Base-by-base conservation (phyloP, 2,888 invertebrate species). In the Macrosoma leucophasiata region DNA sequence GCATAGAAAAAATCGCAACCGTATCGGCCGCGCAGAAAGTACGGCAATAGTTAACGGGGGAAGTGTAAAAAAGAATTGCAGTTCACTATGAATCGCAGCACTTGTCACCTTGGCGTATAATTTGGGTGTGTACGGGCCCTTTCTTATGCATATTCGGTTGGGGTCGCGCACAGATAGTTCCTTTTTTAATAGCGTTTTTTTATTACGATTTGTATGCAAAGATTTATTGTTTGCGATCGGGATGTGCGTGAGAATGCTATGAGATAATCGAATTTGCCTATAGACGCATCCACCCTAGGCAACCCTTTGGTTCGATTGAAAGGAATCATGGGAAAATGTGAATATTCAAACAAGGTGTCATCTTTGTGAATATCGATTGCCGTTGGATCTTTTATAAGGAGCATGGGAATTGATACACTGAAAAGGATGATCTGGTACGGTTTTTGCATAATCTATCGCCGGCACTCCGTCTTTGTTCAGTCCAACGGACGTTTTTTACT, bases 261-360 rank as follows among this genome's bases (percentile, higher is more conserved):
- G 66, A 84, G 84, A 84, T 84, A 84, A 82, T 76, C 81, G 81
- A 84, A 84, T 84, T 84, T 84, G 84, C 84, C 77, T 84, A 81
- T 72, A 79, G 69, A 66, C 60, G 63, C 71, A 73, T 74, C 78
- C 51, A 69, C 74, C 70, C 73, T 52, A 62, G 55, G 58, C 53
- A 77, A 75, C 81, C 79, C 76, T 81, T 79, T 72, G 39, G 50
- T 49, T 58, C 70, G 66, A 68, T 65, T 64, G 62, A 51, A 60
- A 52, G 55, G 63, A 62, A 58, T 65, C 79, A 75, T 82, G 84
- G 82, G 82, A 82, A 82, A 59, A 73, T 65, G 70, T 69, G 77
- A 68, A 81, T 82, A 84, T 84, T 84, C 82, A 84, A 84, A 82
- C 79, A 84, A 82, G 84, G 81, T 84, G 82, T 82, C 84, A 82